Conservation (phyloP, 2,888 invertebrate species). For the Ashinkailepas kermadecensis region DNA sequence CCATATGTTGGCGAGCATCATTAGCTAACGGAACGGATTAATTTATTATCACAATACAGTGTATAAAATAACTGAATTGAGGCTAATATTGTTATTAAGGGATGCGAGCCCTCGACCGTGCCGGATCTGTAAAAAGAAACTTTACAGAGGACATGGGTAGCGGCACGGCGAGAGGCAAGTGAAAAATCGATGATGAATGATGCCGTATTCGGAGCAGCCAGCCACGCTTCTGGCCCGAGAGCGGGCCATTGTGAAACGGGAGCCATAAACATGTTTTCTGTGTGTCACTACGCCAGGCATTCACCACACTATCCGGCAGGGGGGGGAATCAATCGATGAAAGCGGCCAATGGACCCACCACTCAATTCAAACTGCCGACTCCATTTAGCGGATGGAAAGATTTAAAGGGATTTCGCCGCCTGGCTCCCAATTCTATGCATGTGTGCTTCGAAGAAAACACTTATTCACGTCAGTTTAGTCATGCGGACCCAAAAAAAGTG, state of each 20-base stretch:
- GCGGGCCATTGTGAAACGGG: conserved; percentile 2
- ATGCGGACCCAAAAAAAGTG: not conserved
- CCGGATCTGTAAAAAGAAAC: conserved; percentile 16
- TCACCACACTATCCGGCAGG: not conserved
- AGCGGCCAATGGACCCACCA: not conserved
- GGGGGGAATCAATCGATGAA: not conserved
- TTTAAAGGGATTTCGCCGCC: conserved; percentile 9
- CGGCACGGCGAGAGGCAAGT: not conserved
- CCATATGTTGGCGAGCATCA: conserved; percentile 16
- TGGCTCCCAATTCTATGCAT: too few relatives aligned
- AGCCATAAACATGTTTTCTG: conserved; percentile 22
- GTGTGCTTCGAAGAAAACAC: too few relatives aligned
- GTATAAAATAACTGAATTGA: conserved; percentile 21
- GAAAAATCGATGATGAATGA: conserved; percentile 19
- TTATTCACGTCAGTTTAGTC: too few relatives aligned
- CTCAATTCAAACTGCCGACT: not conserved
- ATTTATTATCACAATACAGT: conserved; percentile 23
- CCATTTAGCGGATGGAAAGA: not conserved
- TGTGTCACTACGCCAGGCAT: not conserved
- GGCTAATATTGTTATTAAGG: conserved; percentile 22
- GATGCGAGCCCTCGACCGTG: conserved; percentile 18
- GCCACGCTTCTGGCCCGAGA: not conserved
- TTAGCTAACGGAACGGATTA: conserved; percentile 23
- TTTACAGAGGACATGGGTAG: not conserved
- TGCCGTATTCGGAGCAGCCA: not conserved